These are phyloP conservation scores for Malurus splendens DNA, from an alignment of 2,797 vertebrate species.

Conservation along the genomic window DNA sequence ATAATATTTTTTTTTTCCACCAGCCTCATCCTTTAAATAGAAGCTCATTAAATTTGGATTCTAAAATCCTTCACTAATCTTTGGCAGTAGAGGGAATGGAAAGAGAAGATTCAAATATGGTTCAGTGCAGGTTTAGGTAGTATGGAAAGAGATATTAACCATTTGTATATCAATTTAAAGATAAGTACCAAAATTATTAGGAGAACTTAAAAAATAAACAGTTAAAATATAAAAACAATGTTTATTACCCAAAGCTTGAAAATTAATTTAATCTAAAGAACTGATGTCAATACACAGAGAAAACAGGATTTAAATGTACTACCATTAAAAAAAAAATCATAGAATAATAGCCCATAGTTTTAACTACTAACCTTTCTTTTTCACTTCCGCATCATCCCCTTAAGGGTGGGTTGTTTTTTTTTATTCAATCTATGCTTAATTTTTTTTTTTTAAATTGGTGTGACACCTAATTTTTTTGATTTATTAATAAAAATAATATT, in stretches of 20 bases:
- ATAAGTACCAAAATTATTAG: background rate
- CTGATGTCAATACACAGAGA: background rate
- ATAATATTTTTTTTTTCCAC: background rate
- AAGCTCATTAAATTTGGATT: background rate
- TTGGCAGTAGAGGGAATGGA: background rate
- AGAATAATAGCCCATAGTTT: background rate
- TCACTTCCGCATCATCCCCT: background rate
- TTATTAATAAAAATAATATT: background rate
- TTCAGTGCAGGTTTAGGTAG: background rate
- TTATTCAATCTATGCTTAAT: background rate
- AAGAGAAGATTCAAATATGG: background rate
- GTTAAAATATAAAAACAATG: background rate
- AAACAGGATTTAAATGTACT: background rate
- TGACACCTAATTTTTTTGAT: background rate
- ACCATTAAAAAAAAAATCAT: background rate
- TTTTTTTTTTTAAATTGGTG: too few relatives aligned
- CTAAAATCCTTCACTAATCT: background rate
- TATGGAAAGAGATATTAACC: background rate
- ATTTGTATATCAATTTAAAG: background rate
- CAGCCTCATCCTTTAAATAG: background rate
- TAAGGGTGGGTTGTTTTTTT: background rate
- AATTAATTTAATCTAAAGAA: background rate
- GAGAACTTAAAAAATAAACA: background rate
- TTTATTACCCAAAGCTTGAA: background rate
- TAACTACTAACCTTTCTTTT: background rate